Evolutionary conservation across 1,140 invertebrate genomes (phyloP), one percentile per base, ranked within the genome.

Genomic region (Apolygus lucorum): DNA sequence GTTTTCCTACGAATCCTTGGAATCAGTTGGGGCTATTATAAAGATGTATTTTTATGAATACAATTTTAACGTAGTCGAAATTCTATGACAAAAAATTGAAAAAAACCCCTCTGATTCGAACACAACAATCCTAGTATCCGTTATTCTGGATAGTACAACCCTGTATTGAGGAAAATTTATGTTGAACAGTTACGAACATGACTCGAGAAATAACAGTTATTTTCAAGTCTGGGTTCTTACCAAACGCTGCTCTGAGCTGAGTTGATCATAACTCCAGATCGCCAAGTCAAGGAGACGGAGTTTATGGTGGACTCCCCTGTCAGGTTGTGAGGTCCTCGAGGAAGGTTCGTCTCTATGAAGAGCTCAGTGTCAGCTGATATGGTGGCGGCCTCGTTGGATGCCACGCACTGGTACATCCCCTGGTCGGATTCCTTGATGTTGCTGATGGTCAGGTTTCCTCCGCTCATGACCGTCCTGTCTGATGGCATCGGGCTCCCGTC

Each of bases 341-440:
- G 93, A 27, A 92, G 89, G 42, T 87, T 83, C 76, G 94, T 87
- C 80, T 86, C 83, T 67, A 98, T 88, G 77, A 95, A 86, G 42
- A 98, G 82, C 79, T 95, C 90, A 1, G 93, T 91, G 78, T 92
- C 88, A 0, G 88, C 86, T 1, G 90, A 87, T 28, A 96, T 87
- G 11, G 90, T 92, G n/a, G 91, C 92, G 8, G 95, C 92, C 76
- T 95, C 92, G 80, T 97, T 98, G 71, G 86, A 90, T 1, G 92
- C 90, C 29, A 92, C 87, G 79, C 95, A 98, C 78, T 95, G 90
- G 80, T 96, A 97, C 70, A 89, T 80, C 2, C 95, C 95, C 75
- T 93, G 87, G 81, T 98, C 95, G 69, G 87, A 85, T 79, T 95
- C 92, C 70, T 87, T 83, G 24, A 97, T 84, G 69, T 87, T 84